Base-by-base conservation (phyloP, 92 coral and sea anemone species). In the Nematostella vectensis region DNA sequence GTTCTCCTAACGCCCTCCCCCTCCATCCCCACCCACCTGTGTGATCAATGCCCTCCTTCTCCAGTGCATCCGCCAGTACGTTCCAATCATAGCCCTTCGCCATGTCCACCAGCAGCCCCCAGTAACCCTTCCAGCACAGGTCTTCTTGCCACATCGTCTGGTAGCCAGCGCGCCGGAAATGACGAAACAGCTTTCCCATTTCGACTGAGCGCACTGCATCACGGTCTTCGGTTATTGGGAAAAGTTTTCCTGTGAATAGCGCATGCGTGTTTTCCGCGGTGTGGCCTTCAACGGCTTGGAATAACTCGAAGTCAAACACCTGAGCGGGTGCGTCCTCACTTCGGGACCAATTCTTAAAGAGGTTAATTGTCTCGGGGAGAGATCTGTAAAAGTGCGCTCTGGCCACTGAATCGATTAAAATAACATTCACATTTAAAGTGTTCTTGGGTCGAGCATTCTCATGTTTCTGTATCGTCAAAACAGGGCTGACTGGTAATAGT, bases 251-350 rank as follows among this genome's bases (percentile, higher is more conserved):
- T 4, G 88, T 85, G 31, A 85, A 85, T 37, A 85, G 66, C 48
- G 87, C 80, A 23, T 84, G 94, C 49, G 80, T 82, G 30, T 84
- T 84, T 3, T 84, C 83, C 18, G 88, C 81, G 0, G 94, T 85
- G 72, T 85, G 94, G 3, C 94, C 94, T 26, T 85, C 87, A 15
- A 85, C 83, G 2, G 94, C 88, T 65, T 85, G 94, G 38, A 85
- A 85, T 57, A 85, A 66, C 66, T 85, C 94, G 25, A 85, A 85
- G 57, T 85, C 94, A 47, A 75, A 85, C 9, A 85, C 83, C 2
- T 31, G 55, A 16, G 94, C 77, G 4, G 85, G 81, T 15, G 70
- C 65, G 42, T 50, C 10, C 26, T 51, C 29, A 24, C 45, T 38
- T 10, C n/a, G 47, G 4, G 72, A 49, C 80, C 85, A 75, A 38